Evolutionary conservation across 2,888 invertebrate genomes (phyloP), one percentile per base, ranked within the genome.

Genomic region (Piscicola geometra): DNA sequence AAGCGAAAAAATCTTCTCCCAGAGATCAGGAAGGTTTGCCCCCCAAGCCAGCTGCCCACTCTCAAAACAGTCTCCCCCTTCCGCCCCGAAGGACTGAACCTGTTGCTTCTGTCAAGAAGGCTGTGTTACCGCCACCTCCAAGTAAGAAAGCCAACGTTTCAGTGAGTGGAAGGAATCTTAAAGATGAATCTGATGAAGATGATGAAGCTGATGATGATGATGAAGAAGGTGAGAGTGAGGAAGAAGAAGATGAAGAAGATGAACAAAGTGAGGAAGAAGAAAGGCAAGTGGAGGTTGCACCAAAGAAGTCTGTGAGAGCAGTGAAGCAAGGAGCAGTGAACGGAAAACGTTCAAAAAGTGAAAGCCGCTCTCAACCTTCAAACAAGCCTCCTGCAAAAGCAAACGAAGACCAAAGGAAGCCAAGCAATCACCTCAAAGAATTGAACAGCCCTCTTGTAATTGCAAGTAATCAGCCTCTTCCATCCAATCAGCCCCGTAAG

Each of bases 201-300:
- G 41, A 60, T 15, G 41, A 73, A 35, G 56, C 50, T 56, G 72
- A 72, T 32, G 50, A 50, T 33, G 72, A 72, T n/a, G 56, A 72
- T 47, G 71, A 71, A 33, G 73, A 72, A 72, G 66, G 35, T 1
- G 52, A 64, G 2, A 36, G 72, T 15, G 67, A 66, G 32, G 66
- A 67, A 32, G 67, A 47, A 76, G 71, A 71, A 30, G 36, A 33
- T 35, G 68, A 52, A 15, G 36, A 52, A n/a, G 69, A 73, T 60
- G 56, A 56, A 56, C 56, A 35, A 0, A 33, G 64, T 12, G 50
- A 73, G 1, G 32, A 66, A 36, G 71, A 60, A 28, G 68, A 70
- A 32, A 35, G 30, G 21, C 32, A 9, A 35, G 28, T n/a, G n/a
- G 25, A 56, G 25, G 72, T 33, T 25, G 21, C 21, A 72, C 18